Percentiles rank a stretch among this genome's conserved stretches.
These are phyloP conservation scores for Entelurus aequoreus DNA, from an alignment of 2,113 vertebrate genomes.

Conservation along the genomic window DNA sequence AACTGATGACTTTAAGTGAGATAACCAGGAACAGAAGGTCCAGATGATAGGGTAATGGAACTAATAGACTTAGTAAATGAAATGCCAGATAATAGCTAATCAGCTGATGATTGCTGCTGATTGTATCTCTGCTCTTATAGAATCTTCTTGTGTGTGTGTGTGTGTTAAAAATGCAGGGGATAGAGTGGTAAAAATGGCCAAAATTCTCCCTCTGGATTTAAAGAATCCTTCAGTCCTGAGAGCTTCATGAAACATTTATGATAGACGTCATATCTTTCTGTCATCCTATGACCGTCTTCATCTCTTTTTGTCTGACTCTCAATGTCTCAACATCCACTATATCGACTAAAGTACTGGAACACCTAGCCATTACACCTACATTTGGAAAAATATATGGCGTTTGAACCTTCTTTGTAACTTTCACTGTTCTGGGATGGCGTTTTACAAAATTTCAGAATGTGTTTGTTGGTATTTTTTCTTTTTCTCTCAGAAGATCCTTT, in stretches of 20 bases:
- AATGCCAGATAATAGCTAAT: slow-evolving; percentile 40
- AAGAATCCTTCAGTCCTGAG: slow-evolving; percentile 55
- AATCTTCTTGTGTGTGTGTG: slow-evolving; percentile 12
- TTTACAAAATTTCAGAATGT: too few species aligned
- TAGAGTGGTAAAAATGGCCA: slow-evolving; percentile 27
- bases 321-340: background rate
- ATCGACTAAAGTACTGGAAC: background rate
- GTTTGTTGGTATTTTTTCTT: too few species aligned
- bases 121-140: slow-evolving; percentile 27
- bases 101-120: slow-evolving; percentile 10
- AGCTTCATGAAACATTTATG: slow-evolving; percentile 64
- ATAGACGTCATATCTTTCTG: slow-evolving; percentile 41
- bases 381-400: background rate
- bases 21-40: slow-evolving; percentile 49
- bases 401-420: background rate
- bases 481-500: too few species aligned
- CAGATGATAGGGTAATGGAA: slow-evolving; percentile 54
- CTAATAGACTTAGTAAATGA: slow-evolving; percentile 53
- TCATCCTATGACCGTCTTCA: slow-evolving; percentile 23
- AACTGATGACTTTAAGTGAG: slow-evolving; percentile 24
- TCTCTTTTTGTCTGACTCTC: slow-evolving; percentile 4
- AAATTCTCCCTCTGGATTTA: slow-evolving; percentile 47
- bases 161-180: slow-evolving; percentile 6
- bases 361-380: background rate
- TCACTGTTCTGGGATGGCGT: background rate